A percentile compares a stretch with the other conserved stretches of the same genome.
phyloP scores from a whole-genome alignment of 1,140 invertebrate species.

The Ruditapes philippinarum region DNA sequence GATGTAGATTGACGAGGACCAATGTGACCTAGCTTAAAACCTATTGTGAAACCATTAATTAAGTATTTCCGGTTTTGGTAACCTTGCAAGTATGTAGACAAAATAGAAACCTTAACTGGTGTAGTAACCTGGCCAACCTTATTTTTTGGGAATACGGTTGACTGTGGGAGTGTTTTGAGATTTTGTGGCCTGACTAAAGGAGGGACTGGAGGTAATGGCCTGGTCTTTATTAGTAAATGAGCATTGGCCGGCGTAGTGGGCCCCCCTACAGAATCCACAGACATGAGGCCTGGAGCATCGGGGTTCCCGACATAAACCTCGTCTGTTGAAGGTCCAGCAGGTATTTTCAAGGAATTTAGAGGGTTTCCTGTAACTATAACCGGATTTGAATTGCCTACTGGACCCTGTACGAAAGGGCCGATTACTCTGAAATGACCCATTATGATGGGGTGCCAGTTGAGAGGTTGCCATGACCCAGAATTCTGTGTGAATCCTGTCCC shows the following conservation, averaged over 20 bases:
- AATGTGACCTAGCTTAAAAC: conserved; percentile 34
- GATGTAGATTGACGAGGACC: background rate
- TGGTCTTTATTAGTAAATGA: background rate
- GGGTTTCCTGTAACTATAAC: too few species aligned
- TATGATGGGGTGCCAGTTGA: background rate
- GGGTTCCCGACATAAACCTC: background rate
- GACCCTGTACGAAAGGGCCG: background rate
- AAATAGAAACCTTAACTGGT: background rate
- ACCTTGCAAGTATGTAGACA: background rate
- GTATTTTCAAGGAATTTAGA: background rate
- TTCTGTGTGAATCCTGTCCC: conserved; percentile 39
- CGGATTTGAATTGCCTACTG: background rate
- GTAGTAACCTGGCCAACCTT: background rate
- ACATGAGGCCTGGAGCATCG: conserved; percentile 29
- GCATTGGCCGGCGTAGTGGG: background rate
- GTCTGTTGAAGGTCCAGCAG: conserved; percentile 29
- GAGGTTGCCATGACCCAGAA: conserved; percentile 36
- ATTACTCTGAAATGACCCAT: background rate
- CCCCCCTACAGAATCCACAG: conserved; percentile 53
- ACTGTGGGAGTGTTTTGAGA: background rate
- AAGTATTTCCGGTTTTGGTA: background rate
- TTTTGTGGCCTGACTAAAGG: background rate
- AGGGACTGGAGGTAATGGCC: background rate
- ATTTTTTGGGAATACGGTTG: too few species aligned
- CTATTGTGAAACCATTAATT: background rate